Conservation (phyloP, 1,140 invertebrate species). For the Metaphire vulgaris region DNA sequence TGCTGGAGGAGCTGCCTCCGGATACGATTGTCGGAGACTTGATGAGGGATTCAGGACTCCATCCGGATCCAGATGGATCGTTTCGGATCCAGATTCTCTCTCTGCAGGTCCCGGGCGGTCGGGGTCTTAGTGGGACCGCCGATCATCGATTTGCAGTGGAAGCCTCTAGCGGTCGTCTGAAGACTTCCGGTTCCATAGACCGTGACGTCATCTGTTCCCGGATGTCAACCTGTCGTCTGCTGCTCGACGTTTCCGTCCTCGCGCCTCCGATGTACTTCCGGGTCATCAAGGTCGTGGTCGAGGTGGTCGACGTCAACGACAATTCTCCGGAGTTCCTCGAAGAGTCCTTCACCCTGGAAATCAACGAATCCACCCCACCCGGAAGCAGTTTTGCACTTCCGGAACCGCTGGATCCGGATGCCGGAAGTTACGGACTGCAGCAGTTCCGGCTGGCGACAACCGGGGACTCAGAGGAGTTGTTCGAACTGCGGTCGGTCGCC, state of each 20-base stretch:
- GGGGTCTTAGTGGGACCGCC: too few relatives aligned
- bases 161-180: neutral
- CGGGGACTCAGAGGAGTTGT: neutral
- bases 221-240: neutral
- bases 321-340: slow-evolving; percentile 11
- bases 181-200: slow-evolving; percentile 1
- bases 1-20: neutral
- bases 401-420: neutral
- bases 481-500: neutral
- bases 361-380: neutral
- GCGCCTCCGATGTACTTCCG: slow-evolving; percentile 12
- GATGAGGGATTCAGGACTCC: neutral
- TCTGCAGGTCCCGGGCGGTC: neutral
- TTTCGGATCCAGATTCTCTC: neutral
- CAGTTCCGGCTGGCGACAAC: neutral
- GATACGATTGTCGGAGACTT: slow-evolving; percentile 4
- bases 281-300: slow-evolving; percentile 9
- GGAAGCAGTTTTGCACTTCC: neutral
- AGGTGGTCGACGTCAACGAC: slow-evolving; percentile 16
- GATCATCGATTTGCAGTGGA: slow-evolving; percentile 9
- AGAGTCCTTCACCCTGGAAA: neutral
- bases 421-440: neutral
- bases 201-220: slow-evolving; percentile 14
- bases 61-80: slow-evolving; percentile 1
- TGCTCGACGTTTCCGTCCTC: neutral